Percentiles rank a stretch among this genome's conserved stretches.
phyloP scores from a whole-genome alignment of 2,113 vertebrate genomes.

The Bothrops jararaca region DNA sequence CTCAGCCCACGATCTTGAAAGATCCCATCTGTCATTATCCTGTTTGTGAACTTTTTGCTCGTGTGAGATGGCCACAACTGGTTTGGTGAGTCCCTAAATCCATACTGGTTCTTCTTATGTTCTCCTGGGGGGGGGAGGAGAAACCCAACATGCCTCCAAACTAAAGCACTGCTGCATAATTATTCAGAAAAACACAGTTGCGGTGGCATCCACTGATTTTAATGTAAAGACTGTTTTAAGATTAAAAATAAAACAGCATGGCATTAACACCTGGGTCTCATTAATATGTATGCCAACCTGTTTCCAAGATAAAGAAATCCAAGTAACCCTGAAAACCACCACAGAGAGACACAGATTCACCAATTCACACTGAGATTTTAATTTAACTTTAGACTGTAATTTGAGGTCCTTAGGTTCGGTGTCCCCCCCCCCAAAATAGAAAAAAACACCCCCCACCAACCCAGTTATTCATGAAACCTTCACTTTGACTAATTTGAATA shows the following conservation, averaged over 20 bases:
- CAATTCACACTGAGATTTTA: constrained; percentile 70
- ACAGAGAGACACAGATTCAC: constrained; percentile 63
- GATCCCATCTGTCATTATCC: background rate
- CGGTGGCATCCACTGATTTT: constrained; percentile 46
- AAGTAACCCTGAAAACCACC: constrained; percentile 74
- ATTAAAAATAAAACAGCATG: constrained; percentile 65
- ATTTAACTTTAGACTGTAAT: constrained; percentile 72
- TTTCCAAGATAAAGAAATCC: constrained; percentile 72
- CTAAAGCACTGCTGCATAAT: constrained; percentile 46
- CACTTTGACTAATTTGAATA: constrained; percentile 48
- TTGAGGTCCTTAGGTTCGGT: constrained; percentile 56
- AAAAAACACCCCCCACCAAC: background rate
- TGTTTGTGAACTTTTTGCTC: background rate
- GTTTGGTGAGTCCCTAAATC: background rate
- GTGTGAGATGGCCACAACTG: background rate
- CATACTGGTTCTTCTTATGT: background rate
- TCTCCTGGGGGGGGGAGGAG: background rate
- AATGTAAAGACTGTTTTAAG: constrained; percentile 64
- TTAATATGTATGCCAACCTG: constrained; percentile 78
- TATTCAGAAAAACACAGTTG: constrained; percentile 67
- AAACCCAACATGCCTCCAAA: background rate
- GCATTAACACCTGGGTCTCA: constrained; percentile 75
- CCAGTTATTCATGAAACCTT: constrained; percentile 30
- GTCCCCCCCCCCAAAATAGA: background rate
- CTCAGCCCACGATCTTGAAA: background rate